A percentile compares a stretch with the other conserved stretches of the same genome.
Conservation (phyloP, 2,113 vertebrate species). For the Barbus barbus region DNA sequence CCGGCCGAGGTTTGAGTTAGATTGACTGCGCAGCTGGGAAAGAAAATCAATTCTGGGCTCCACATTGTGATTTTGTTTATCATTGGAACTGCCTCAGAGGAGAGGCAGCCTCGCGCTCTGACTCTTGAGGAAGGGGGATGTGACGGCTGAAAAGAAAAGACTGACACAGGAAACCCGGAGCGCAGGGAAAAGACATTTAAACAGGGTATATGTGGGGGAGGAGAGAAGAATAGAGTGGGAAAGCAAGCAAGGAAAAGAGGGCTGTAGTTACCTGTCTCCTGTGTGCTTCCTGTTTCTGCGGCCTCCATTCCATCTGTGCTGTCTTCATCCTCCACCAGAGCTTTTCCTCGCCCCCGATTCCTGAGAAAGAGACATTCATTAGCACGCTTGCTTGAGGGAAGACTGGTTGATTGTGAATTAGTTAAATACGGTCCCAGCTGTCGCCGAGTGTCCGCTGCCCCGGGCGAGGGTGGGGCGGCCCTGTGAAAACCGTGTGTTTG, state of each 20-base stretch:
- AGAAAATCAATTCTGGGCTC: conserved; percentile 48
- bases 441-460: neutral
- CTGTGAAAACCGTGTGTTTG: neutral
- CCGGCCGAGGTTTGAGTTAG: conserved; percentile 56
- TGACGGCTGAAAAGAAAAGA: conserved; percentile 37
- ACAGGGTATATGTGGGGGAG: conserved; percentile 16
- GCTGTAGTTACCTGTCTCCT: conserved; percentile 81
- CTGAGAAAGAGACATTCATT: conserved; percentile 64
- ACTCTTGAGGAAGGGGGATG: conserved; percentile 28
- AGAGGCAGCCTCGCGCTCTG: conserved; percentile 8
- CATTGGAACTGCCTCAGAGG: conserved; percentile 29
- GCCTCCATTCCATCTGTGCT: conserved; percentile 95
- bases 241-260: neutral
- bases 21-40: conserved; percentile 51
- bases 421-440: neutral
- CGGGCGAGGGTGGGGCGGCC: neutral
- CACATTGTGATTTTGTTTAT: conserved; percentile 50
- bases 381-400: conserved; percentile 47
- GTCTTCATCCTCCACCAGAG: conserved; percentile 92
- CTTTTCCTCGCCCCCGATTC: conserved; percentile 92
- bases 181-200: neutral
- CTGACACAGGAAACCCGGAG: conserved; percentile 16
- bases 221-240: neutral
- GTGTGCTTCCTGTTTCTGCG: conserved; percentile 83
- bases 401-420: neutral